These are phyloP conservation scores for Hycleus cichorii DNA, from an alignment of 1,140 invertebrate species.

Conservation along the genomic window DNA sequence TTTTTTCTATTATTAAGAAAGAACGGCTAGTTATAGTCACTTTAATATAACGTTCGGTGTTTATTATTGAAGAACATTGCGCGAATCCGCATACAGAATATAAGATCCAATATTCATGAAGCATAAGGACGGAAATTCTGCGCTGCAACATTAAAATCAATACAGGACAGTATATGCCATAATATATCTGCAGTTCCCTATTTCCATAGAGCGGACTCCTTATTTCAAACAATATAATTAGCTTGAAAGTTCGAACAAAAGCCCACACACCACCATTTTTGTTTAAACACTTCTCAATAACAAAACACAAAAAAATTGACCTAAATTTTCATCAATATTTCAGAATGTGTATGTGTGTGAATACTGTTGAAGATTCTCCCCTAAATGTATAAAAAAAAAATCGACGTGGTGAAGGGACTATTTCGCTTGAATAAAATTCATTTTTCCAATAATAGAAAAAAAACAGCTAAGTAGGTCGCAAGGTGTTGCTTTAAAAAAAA, in stretches of 20 bases:
- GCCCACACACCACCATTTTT: too few relatives aligned
- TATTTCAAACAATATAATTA: background rate
- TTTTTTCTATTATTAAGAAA: slow-evolving; percentile 11
- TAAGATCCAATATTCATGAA: slow-evolving; percentile 29
- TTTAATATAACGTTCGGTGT: slow-evolving; percentile 27
- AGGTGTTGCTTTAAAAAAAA: slow-evolving; percentile 8
- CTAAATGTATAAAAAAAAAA: too few relatives aligned
- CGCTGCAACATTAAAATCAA: slow-evolving; percentile 38
- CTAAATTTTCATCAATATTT: too few relatives aligned
- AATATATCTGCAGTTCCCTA: slow-evolving; percentile 38
- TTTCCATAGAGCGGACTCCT: slow-evolving; percentile 25
- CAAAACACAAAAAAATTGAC: too few relatives aligned
- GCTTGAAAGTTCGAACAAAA: background rate
- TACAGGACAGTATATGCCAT: slow-evolving; percentile 37
- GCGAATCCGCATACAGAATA: slow-evolving; percentile 25
- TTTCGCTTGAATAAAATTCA: slow-evolving; percentile 7
- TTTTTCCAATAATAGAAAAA: slow-evolving; percentile 8
- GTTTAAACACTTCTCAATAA: too few relatives aligned
- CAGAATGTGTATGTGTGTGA: too few relatives aligned
- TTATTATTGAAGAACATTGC: slow-evolving; percentile 28
- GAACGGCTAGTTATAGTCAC: slow-evolving; percentile 13
- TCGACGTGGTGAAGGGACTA: background rate
- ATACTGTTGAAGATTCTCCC: too few relatives aligned
- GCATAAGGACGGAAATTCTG: slow-evolving; percentile 33
- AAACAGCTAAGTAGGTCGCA: slow-evolving; percentile 11